Evolutionary conservation across 2,888 invertebrate genomes (phyloP).

Genomic region (Cactoblastis cactorum): DNA sequence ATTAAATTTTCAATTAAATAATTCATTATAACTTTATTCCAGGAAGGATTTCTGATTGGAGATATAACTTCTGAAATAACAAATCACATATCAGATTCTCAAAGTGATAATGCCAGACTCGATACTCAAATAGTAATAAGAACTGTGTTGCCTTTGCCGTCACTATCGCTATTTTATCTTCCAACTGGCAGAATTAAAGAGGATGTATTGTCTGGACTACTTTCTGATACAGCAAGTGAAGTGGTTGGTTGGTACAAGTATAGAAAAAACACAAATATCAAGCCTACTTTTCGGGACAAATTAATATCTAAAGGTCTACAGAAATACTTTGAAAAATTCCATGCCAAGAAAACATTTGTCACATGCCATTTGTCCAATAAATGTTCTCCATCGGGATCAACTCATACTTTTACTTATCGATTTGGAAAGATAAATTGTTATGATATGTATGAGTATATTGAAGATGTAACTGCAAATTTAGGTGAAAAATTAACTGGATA

Average conservation of each 20-base stretch:
- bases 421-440: slow-evolving; percentile 80
- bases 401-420: slow-evolving; percentile 81
- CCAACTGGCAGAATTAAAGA: slow-evolving; percentile 78
- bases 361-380: slow-evolving; percentile 80
- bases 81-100: slow-evolving; percentile 84
- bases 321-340: slow-evolving; percentile 74
- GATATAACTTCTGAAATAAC: slow-evolving; percentile 81
- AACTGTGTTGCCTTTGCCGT: slow-evolving; percentile 80
- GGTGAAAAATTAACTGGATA: slow-evolving; percentile 73
- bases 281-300: slow-evolving; percentile 81
- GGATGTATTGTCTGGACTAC: slow-evolving; percentile 71
- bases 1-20: too few relatives aligned
- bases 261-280: slow-evolving; percentile 72
- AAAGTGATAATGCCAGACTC: slow-evolving; percentile 80
- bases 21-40: slow-evolving; percentile 23
- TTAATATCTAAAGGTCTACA: slow-evolving; percentile 81
- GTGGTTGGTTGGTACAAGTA: slow-evolving; percentile 85
- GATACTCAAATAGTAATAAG: slow-evolving; percentile 81
- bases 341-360: slow-evolving; percentile 80
- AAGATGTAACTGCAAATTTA: slow-evolving; percentile 75
- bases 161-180: slow-evolving; percentile 77
- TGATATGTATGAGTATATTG: slow-evolving; percentile 74
- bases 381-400: slow-evolving; percentile 71
- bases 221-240: slow-evolving; percentile 74
- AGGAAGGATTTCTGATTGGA: slow-evolving; percentile 83